phyloP scores from a whole-genome alignment of 2,888 invertebrate species.

The Ornithoptera alexandrae region DNA sequence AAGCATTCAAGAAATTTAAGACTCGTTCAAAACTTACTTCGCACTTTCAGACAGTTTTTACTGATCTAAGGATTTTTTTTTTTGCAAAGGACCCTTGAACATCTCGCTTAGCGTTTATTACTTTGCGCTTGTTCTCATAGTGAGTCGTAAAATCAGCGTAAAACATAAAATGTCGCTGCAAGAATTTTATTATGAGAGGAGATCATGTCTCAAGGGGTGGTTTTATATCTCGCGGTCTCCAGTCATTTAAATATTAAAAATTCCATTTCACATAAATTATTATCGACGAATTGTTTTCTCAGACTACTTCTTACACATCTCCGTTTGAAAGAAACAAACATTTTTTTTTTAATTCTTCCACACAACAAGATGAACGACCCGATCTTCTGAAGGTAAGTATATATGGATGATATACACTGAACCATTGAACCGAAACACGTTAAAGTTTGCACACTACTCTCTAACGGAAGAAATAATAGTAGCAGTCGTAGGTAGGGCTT shows the following conservation, averaged over 20 bases:
- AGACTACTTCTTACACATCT: background rate
- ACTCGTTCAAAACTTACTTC: background rate
- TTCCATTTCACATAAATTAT: background rate
- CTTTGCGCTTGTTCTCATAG: conserved; percentile 16
- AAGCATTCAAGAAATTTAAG: background rate
- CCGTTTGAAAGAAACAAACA: background rate
- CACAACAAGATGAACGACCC: no score
- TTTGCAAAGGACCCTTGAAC: conserved; percentile 13
- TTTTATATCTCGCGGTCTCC: conserved; percentile 12
- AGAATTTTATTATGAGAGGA: conserved; percentile 20
- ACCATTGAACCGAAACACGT: no score
- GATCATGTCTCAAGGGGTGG: conserved; percentile 16
- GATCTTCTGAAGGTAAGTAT: no score
- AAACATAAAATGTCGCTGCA: conserved; percentile 20
- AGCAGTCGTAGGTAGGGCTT: no score
- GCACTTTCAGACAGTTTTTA: conserved; percentile 9
- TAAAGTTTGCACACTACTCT: no score
- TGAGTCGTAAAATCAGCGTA: conserved; percentile 24
- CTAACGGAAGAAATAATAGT: no score
- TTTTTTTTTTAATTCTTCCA: no score
- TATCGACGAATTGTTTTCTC: background rate
- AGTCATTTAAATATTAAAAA: conserved; percentile 20
- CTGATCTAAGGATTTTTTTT: conserved; percentile 7
- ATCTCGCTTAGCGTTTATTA: conserved; percentile 25
- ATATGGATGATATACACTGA: no score